Evolutionary conservation across 2,113 vertebrate species (phyloP), one percentile per base, ranked within the genome.

Genomic region (Myocastor coypus): DNA sequence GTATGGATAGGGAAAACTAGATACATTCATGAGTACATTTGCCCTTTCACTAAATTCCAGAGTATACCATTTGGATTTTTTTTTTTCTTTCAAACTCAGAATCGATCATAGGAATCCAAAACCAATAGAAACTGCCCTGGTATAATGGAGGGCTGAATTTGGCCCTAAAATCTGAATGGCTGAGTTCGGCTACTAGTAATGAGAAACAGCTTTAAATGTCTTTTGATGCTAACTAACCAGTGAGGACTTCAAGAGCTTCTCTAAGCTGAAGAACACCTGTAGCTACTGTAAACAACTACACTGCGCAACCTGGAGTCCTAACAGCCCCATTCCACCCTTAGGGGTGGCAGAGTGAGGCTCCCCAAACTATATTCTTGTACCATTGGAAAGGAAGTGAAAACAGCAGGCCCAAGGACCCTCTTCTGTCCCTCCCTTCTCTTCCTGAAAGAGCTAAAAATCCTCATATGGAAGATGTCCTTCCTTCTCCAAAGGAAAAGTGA

Each of bases 21-120:
- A 96, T 46, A 94, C 78, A 88, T 89, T 87, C 26, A 69, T 92
- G 50, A 91, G 13, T 78, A 83, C 88, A 69, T 59, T 68, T 95
- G 50, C 42, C 77, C 87, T 94, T 97, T 94, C 89, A 81, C 86
- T 96, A 96, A 96, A 96, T 32, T 81, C 77, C 50, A 88, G n/a
- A 52, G 81, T 91, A 37, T 95, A 57, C 86, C 52, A 34, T 91
- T 91, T 94, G 42, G 30, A 83, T 75, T 83, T 57, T 57, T 57
- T 46, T 80, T 91, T 96, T 94, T 96, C 73, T 94, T 97, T 92
- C 68, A 94, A 96, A 91, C 17, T 93, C 89, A 96, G 85, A 94
- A 86, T 94, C 92, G 77, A 94, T 94, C 71, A 75, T 57, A 34
- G 89, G 66, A 94, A 96, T 90, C 55, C 80, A 87, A 91, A 96